Base-by-base conservation (phyloP, 1,140 invertebrate genomes). In the Tenebrio molitor region DNA sequence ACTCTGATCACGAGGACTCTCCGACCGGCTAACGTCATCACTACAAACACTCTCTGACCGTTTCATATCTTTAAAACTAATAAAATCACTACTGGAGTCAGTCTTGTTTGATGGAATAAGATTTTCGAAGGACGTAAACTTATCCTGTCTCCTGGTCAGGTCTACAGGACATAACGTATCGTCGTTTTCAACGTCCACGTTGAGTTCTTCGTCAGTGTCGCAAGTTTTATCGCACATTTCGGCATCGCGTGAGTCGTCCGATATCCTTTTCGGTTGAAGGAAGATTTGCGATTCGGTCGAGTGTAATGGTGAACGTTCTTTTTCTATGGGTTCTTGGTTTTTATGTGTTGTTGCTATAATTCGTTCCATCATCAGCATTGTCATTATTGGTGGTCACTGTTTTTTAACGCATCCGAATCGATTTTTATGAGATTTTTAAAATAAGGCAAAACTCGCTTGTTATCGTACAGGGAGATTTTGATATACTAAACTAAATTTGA, bases 301-400 rank as follows among this genome's bases (percentile, higher is more conserved):
- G 16, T 69, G 41, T 41, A 64, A 23, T 29, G 68, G 39, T 23
- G 53, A 72, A 0, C 53, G 62, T 8, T 75, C 65, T n/a, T 74
- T 72, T 12, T 76, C 76, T n/a, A 46, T 41, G n/a, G 71, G 63
- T 10, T 81, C 73, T 53, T 78, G 76, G 1, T 72, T 50, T 42
- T 83, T 76, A 25, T 78, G 79, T 53, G 76, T 71, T n/a, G 79
- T 75, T 72, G 83, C 80, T 17, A 79, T 78, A 39, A 82, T 76
- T 67, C 83, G 78, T 77, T 84, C 83, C 83, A 85, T 85, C 82
- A 83, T 85, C 78, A 85, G 78, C 84, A 85, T 85, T 79, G 84
- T 85, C 84, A 85, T 85, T 77, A 81, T 81, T 79, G 69, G 2
- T 8, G 15, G 21, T 70, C 64, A 75, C 66, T 69, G 58, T 6